phyloP scores from a whole-genome alignment of 2,888 invertebrate genomes.

The Spilosoma lubricipeda region DNA sequence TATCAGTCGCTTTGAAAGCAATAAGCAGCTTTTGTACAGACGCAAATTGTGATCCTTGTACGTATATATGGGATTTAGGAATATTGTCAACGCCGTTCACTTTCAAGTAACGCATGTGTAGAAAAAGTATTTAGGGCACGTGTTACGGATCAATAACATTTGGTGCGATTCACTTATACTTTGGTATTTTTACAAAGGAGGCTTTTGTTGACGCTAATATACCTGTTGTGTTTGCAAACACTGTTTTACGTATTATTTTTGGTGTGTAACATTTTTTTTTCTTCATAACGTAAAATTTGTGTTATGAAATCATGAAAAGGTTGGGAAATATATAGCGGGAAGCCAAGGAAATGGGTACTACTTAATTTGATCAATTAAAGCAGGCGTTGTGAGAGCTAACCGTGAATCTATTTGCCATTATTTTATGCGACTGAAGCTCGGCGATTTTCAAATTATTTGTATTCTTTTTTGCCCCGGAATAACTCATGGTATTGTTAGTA shows the following conservation, averaged over 20 bases:
- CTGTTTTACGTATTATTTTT: neutral
- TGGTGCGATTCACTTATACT: neutral
- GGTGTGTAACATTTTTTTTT: neutral
- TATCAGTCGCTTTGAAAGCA: constrained; percentile 52
- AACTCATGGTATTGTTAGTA: too few relatives aligned
- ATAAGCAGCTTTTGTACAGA: constrained; percentile 51
- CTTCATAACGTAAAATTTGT: neutral
- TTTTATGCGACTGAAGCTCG: too few relatives aligned
- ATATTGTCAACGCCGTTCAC: constrained; percentile 41
- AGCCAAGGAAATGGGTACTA: neutral
- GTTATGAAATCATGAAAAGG: neutral
- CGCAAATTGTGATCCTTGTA: constrained; percentile 50
- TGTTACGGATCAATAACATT: neutral
- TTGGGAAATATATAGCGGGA: neutral
- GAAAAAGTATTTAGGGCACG: constrained; percentile 20
- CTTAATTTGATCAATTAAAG: neutral
- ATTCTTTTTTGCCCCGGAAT: too few relatives aligned
- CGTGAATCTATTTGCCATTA: too few relatives aligned
- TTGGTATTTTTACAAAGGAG: neutral
- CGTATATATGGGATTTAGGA: constrained; percentile 42
- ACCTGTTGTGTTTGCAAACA: neutral
- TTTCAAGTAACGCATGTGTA: constrained; percentile 32
- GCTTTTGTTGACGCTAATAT: neutral
- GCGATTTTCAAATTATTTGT: too few relatives aligned
- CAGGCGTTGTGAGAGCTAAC: neutral